Conservation (phyloP, 92 coral and sea anemone genomes). For the Parazoanthus darwini region DNA sequence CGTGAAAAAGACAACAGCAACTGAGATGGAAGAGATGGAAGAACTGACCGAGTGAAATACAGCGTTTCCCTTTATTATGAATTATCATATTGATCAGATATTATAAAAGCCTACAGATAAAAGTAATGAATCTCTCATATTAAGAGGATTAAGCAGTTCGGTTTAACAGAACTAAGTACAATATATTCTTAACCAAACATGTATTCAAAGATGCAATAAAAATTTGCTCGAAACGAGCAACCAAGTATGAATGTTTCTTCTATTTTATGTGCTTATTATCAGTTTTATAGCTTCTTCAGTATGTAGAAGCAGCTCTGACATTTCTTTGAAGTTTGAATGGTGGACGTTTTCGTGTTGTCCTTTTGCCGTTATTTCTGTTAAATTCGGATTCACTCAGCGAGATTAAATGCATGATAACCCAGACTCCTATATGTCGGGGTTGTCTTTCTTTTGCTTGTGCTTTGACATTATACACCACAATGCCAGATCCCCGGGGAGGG, state of each 20-base stretch:
- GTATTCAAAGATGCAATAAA: conserved; percentile 5
- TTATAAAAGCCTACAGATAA: not conserved
- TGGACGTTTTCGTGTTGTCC: too few relatives aligned
- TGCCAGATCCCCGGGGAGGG: too few relatives aligned
- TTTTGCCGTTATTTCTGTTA: too few relatives aligned
- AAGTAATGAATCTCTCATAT: conserved; percentile 17
- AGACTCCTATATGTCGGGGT: too few relatives aligned
- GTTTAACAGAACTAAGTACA: not conserved
- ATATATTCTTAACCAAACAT: not conserved
- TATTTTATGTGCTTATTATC: not conserved
- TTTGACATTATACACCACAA: too few relatives aligned
- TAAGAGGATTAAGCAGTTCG: conserved; percentile 4
- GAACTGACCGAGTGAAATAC: not conserved
- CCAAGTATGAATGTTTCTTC: not conserved
- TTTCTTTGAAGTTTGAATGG: too few relatives aligned
- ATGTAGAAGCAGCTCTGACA: not conserved
- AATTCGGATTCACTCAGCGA: too few relatives aligned
- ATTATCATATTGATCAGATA: not conserved
- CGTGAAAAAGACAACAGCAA: not conserved
- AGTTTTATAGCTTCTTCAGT: not conserved
- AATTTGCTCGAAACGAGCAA: not conserved
- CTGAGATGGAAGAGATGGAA: not conserved
- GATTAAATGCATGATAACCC: too few relatives aligned
- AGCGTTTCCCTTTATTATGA: too few relatives aligned
- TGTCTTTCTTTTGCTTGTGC: too few relatives aligned